Conservation (phyloP, 1,140 invertebrate species). For the Temnothorax longispinosus region DNA sequence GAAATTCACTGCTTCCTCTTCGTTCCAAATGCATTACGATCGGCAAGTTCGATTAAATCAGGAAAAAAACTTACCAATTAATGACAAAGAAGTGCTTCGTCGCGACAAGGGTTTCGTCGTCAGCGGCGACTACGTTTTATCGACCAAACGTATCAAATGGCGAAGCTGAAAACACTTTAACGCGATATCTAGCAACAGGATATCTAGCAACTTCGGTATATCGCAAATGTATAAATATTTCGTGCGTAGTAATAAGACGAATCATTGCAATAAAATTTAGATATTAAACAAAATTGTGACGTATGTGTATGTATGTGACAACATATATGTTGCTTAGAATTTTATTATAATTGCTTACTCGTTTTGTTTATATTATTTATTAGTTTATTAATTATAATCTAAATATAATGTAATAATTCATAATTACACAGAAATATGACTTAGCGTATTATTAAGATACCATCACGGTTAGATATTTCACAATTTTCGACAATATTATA, state of each 20-base stretch:
- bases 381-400: not conserved
- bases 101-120: constrained; percentile 64
- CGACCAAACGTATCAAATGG: constrained; percentile 72
- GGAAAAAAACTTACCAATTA: constrained; percentile 68
- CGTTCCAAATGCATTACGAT: not conserved
- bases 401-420: not conserved
- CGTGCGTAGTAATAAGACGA: not conserved
- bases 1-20: not conserved
- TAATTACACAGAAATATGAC: not conserved
- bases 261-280: not conserved
- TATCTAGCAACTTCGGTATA: constrained; percentile 22
- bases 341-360: constrained; percentile 6
- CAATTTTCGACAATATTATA: not conserved
- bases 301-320: too few species aligned
- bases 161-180: constrained; percentile 37
- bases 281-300: not conserved
- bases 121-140: constrained; percentile 66
- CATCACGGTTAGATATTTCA: not conserved
- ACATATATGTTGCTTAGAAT: constrained; percentile 1
- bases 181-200: constrained; percentile 24
- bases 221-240: not conserved
- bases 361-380: not conserved
- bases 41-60: constrained; percentile 30
- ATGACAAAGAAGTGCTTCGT: constrained; percentile 38
- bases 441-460: not conserved